phyloP scores from a whole-genome alignment of 2,888 invertebrate species.

The Brachycybe producta region DNA sequence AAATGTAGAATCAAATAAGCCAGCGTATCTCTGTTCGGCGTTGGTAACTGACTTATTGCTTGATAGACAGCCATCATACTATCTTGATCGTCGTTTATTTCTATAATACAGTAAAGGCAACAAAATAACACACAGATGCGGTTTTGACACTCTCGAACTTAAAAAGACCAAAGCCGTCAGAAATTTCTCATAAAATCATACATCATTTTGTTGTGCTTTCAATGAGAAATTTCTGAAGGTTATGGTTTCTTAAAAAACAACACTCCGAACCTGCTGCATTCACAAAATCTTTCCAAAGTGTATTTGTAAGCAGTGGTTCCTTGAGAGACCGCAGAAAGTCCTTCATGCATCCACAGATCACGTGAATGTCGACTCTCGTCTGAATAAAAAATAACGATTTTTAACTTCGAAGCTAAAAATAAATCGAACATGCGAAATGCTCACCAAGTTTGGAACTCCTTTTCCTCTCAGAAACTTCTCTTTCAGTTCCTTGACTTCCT shows the following conservation, averaged over 20 bases:
- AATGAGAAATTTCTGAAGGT: too few species aligned
- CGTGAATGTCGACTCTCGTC: conserved; percentile 54
- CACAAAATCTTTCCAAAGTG: conserved; percentile 69
- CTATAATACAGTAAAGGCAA: not conserved
- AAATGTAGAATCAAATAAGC: conserved; percentile 85
- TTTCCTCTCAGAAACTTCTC: conserved; percentile 77
- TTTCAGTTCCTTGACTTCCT: conserved; percentile 62
- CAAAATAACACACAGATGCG: too few species aligned
- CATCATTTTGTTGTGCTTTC: too few species aligned
- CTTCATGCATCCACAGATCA: conserved; percentile 85
- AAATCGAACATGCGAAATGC: conserved; percentile 13
- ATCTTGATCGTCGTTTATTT: conserved; percentile 33
- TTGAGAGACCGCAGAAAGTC: conserved; percentile 77
- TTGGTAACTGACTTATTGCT: conserved; percentile 70
- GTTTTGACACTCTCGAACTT: not conserved
- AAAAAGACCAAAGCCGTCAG: conserved; percentile 7
- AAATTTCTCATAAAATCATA: too few species aligned
- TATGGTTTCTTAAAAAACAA: too few species aligned
- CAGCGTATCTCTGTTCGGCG: conserved; percentile 85
- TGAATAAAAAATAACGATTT: conserved; percentile 18
- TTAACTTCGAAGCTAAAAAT: conserved; percentile 13
- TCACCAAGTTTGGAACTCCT: conserved; percentile 61
- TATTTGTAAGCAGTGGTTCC: conserved; percentile 75
- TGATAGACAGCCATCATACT: conserved; percentile 53
- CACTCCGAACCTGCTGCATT: conserved; percentile 48